Evolutionary conservation across 1,140 invertebrate species (phyloP), one percentile per base, ranked within the genome.

Genomic region (Cylas formicarius): DNA sequence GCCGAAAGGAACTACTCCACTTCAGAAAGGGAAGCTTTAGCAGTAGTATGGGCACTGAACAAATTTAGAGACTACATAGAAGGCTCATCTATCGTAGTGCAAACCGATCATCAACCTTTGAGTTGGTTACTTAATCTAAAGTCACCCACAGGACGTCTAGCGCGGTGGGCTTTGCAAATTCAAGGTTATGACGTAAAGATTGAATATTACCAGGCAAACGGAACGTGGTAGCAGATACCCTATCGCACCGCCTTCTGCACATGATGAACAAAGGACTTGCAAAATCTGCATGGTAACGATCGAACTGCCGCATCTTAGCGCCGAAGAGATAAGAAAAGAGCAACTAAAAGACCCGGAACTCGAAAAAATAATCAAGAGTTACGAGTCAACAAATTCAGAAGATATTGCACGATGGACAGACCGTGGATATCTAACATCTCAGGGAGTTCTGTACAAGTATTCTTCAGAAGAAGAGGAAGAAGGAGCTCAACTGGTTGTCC

Each of bases 1-100:
- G 41, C 55, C 9, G 68, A 73, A 55, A 43, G 22, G 20, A 66
- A 68, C 22, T 71, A 67, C 24, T 47, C 35, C 0, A 61, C 57
- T 5, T 62, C 60, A 2, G 66, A 72, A 24, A 20, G 11, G 53
- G 38, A 47, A 72, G 10, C 66, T 64, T 1, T 16, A n/a, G 37
- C 22, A 27, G 50, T 72, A 3, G 40, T 71, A 8, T 62, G 52
- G 55, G 61, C 61, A 0, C 45, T 70, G 2, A 41, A 61, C 19
- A 58, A 65, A 36, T 68, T 66, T 37, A 34, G 47, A 34, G 39
- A 8, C 13, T 59, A 45, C 10, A 17, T 57, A 38, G 52, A 59
- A 36, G 58, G 55, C n/a, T 55, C 26, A 1, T 33, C 61, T 16
- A 61, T 72, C 19, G 57, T 20, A 4, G 54, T 69, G 1, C 43